A percentile compares a stretch with the other conserved stretches of the same genome.
phyloP scores from a whole-genome alignment of 2,888 invertebrate species.

The Latheticus oryzae region DNA sequence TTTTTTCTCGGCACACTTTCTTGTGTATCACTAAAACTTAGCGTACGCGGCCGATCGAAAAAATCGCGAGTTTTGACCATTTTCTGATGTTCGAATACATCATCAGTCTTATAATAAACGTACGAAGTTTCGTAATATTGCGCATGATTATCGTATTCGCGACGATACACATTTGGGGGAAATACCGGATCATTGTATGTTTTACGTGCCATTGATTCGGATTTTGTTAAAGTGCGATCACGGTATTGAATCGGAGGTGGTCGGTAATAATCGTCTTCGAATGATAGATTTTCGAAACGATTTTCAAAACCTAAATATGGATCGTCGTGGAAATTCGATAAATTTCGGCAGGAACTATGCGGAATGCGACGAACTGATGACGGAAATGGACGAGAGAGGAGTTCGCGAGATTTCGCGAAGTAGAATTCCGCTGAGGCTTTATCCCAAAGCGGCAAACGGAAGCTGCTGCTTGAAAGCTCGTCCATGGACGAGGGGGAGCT shows the following conservation, averaged over 20 bases:
- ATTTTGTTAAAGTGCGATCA: constrained; percentile 64
- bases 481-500: constrained; percentile 68
- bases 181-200: constrained; percentile 55
- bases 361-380: constrained; percentile 52
- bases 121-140: constrained; percentile 58
- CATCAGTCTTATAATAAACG: constrained; percentile 56
- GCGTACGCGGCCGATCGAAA: constrained; percentile 53
- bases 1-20: constrained; percentile 59
- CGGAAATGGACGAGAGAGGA: constrained; percentile 72
- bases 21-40: constrained; percentile 55
- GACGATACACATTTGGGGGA: constrained; percentile 33
- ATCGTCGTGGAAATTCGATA: constrained; percentile 50
- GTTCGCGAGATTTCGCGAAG: constrained; percentile 78
- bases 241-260: constrained; percentile 53
- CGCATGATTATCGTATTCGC: constrained; percentile 48
- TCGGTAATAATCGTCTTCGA: constrained; percentile 56
- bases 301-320: constrained; percentile 53
- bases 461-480: constrained; percentile 62
- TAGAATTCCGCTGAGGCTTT: constrained; percentile 80
- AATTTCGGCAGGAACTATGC: constrained; percentile 62
- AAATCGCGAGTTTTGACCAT: constrained; percentile 33
- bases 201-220: constrained; percentile 64
- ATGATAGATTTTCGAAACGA: constrained; percentile 57
- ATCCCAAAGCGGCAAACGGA: constrained; percentile 76
- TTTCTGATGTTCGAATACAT: constrained; percentile 37